Percentiles rank a stretch among this genome's conserved stretches.
These are phyloP conservation scores for Dreissena rostriformis DNA, from an alignment of 1,140 invertebrate genomes.

Conservation along the genomic window DNA sequence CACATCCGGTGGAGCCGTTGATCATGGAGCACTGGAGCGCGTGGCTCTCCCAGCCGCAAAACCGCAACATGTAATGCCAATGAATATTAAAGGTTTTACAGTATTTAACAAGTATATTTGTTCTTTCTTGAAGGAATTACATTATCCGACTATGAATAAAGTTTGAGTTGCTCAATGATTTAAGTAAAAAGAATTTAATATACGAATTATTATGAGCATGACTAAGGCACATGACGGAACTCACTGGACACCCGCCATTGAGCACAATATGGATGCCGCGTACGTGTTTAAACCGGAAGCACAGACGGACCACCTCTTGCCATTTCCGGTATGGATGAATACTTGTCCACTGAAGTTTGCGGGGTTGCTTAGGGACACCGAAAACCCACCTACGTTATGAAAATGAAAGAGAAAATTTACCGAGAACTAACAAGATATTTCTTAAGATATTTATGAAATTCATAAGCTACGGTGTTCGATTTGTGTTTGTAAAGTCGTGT, in stretches of 20 bases:
- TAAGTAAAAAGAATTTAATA: too few relatives aligned
- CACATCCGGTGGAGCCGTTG: background rate
- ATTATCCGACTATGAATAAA: too few relatives aligned
- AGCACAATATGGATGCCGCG: slow-evolving; percentile 10
- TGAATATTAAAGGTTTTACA: too few relatives aligned
- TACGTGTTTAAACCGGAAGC: background rate
- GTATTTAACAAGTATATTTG: too few relatives aligned
- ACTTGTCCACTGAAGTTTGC: background rate
- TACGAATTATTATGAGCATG: too few relatives aligned
- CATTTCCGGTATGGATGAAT: slow-evolving; percentile 9
- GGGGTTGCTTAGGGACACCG: slow-evolving; percentile 3
- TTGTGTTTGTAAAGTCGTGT: too few relatives aligned
- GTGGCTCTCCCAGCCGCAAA: slow-evolving; percentile 45
- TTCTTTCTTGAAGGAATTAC: too few relatives aligned
- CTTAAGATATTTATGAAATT: background rate
- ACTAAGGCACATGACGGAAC: background rate
- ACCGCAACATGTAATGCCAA: too few relatives aligned
- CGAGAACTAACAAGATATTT: too few relatives aligned
- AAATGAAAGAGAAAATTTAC: background rate
- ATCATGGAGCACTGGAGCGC: slow-evolving; percentile 22
- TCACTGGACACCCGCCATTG: slow-evolving; percentile 40
- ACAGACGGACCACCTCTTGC: slow-evolving; percentile 20
- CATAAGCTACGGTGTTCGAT: too few relatives aligned
- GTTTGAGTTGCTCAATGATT: too few relatives aligned
- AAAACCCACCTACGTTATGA: slow-evolving; percentile 4